Conservation (phyloP, 2,888 invertebrate genomes). For the Allacma fusca region DNA sequence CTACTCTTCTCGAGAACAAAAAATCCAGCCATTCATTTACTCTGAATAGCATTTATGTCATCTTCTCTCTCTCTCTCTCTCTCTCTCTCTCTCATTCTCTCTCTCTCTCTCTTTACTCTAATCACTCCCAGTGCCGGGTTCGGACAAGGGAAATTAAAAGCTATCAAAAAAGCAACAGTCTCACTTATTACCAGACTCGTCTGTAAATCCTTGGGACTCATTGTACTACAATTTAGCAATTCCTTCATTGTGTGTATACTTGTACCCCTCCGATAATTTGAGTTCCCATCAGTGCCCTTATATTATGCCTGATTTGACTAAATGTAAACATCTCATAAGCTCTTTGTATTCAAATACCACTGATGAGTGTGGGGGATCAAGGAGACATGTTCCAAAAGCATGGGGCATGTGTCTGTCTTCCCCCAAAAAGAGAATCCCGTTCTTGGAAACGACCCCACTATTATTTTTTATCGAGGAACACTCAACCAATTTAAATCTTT, state of each 20-base stretch:
- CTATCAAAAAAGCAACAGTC: neutral
- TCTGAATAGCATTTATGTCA: neutral
- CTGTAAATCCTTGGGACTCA: neutral
- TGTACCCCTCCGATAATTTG: neutral
- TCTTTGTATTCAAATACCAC: too few species aligned
- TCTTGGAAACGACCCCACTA: too few species aligned
- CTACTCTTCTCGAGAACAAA: constrained; percentile 19
- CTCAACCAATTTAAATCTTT: too few species aligned
- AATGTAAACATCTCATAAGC: too few species aligned
- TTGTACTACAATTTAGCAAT: neutral
- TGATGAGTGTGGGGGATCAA: too few species aligned
- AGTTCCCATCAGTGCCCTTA: neutral
- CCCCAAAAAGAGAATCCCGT: too few species aligned
- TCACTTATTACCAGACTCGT: neutral
- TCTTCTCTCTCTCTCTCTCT: neutral
- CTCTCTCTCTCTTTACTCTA: neutral
- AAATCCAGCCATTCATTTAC: constrained; percentile 25
- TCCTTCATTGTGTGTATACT: neutral
- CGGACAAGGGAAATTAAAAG: constrained; percentile 9
- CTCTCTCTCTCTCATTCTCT: neutral
- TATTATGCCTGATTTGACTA: neutral
- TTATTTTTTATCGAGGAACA: too few species aligned
- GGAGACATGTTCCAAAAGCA: too few species aligned
- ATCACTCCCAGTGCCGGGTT: neutral
- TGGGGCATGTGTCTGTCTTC: too few species aligned